phyloP scores from a whole-genome alignment of 1,140 invertebrate genomes.

The Zaprionus gabonicus region DNA sequence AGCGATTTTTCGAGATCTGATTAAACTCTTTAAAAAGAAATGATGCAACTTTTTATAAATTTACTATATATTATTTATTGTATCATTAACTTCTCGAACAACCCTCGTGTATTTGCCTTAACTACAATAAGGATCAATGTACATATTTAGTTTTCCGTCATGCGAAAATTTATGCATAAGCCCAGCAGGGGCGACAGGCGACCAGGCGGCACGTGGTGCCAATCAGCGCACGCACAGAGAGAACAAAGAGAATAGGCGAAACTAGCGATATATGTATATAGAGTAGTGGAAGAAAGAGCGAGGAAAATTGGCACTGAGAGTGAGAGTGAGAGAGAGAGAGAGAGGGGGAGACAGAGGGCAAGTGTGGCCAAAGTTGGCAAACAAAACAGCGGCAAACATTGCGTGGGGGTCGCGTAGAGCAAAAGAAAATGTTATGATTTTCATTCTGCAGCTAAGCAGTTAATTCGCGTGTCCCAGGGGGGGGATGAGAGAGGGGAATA shows the following conservation, averaged over 20 bases:
- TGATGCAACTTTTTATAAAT: no score
- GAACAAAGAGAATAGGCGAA: not conserved
- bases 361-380: conserved; percentile 34
- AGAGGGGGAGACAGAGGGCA: not conserved
- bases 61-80: no score
- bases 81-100: not conserved
- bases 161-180: conserved; percentile 56
- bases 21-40: no score
- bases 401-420: conserved; percentile 26
- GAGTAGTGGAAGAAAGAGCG: not conserved
- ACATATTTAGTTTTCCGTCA: conserved; percentile 46
- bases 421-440: conserved; percentile 59
- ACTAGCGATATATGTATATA: not conserved
- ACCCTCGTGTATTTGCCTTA: not conserved
- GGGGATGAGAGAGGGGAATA: not conserved
- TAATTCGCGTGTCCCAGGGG: conserved; percentile 32
- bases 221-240: conserved; percentile 38
- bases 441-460: conserved; percentile 47
- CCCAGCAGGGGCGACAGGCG: conserved; percentile 7
- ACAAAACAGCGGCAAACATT: conserved; percentile 39
- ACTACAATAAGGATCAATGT: conserved; percentile 44
- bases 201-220: conserved; percentile 54
- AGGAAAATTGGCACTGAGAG: not conserved
- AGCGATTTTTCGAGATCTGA: no score
- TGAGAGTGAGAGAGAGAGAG: not conserved